Base-by-base conservation (phyloP, 1,140 invertebrate species). In the Acromyrmex charruanus region DNA sequence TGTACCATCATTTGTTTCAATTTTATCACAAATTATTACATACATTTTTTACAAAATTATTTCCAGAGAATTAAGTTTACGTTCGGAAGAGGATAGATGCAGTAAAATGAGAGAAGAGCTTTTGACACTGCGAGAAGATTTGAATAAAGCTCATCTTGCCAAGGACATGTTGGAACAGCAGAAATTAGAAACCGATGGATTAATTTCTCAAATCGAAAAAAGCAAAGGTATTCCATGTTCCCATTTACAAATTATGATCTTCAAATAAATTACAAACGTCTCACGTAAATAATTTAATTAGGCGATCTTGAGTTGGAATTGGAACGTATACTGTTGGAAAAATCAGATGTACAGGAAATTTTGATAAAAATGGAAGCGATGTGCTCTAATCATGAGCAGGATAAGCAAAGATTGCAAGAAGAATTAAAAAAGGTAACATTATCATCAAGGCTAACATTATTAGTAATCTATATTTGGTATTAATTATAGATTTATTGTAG, bases 81-180 rank as follows among this genome's bases (percentile, higher is more conserved):
- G 97, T 90, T 96, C 96, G 1, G 97, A 98, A 94, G 97, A 98
- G 93, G 97, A 98, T 89, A 96, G 97, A 31, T 97, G 96, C 59
- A 97, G 97, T 87, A 96, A 97, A 25, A 94, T 98, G 79, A 95
- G 97, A 68, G 97, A 98, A 92, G 97, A 98, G 92, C 93, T 98
- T 1, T 95, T 98, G 21, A 97, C 96, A 0, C 90, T 97, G 3
- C 94, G 97, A 1, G 97, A 98, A 94, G 98, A 98, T 88, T 94
- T 98, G 0, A 97, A 97, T 92, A 97, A 97, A 91, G 95, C 96
- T 0, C 96, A 97, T 84, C 94, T 98, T 0, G 95, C 96, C 1
- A 96, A 97, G 63, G 98, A 98, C 92, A 95, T 98, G 91, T 93
- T 98, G 1, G 97, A 98, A 86, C 97, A 98, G 92, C 97, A 98